Base-by-base conservation (phyloP, 2,797 vertebrate species). In the Euthynnus affinis region DNA sequence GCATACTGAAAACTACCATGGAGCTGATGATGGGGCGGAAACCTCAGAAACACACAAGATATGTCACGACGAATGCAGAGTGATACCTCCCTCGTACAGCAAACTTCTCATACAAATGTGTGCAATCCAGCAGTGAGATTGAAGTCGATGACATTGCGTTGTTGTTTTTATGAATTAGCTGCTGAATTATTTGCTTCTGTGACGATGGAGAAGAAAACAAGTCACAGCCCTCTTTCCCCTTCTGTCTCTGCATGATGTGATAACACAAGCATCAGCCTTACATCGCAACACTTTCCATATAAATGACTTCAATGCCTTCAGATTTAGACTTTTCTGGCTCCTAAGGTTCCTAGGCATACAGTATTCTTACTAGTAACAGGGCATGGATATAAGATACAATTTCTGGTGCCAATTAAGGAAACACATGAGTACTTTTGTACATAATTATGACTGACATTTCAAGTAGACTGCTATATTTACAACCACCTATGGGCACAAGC, bases 41-140 rank as follows among this genome's bases (percentile, higher is more conserved):
- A 69, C 29, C 71, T 78, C 71, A 87, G 96, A 96, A 93, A 95
- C 95, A 93, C 96, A 96, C 94, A 96, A 96, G 96, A 95, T 92
- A 95, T 93, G 94, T 95, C 92, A 96, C 94, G 95, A 96, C 92
- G 95, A 98, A 97, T 96, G 95, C 96, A 94, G 81, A 89, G 93
- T 63, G 88, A 93, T 89, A 76, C 82, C 86, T 68, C 74, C 84
- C 89, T 83, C 87, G 86, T 92, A 95, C 94, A 95, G 96, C 94
- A 95, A 95, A 94, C 92, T 89, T 94, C 93, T 93, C 89, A 89
- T 81, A 93, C 87, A 95, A 96, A 95, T 93, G 94, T 91, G 91
- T 92, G 91, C 91, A 91, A 92, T 92, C 92, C 91, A 93, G 92
- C 91, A 92, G 91, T 92, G 91, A 92, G 86, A 91, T 87, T 83